Base-by-base conservation (phyloP, 2,797 vertebrate species). In the Rhodeus uyekii region DNA sequence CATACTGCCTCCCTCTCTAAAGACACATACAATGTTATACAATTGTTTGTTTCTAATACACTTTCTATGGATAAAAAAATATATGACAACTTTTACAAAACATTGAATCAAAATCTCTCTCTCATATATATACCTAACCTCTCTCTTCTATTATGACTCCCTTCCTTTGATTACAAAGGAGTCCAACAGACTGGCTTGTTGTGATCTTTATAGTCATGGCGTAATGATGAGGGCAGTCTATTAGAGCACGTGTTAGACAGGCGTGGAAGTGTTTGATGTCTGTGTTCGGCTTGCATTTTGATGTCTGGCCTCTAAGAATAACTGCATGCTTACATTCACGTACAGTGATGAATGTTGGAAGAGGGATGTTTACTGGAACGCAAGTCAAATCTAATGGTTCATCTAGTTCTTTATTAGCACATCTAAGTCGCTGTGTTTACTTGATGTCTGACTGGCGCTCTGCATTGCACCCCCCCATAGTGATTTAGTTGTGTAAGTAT, bases 301-400 rank as follows among this genome's bases (percentile, higher is more conserved):
- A 74, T 24, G 58, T 44, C 74, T 81, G 63, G 67, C 12, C 69
- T 81, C 86, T 85, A 85, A 84, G 76, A 87, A 86, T 87, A 88
- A 76, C 74, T 75, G 42, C 61, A 19, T 86, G 82, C 83, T 85
- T 85, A 83, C 61, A 42, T 84, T 84, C 44, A 44, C 24, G 32
- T 84, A 36, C 65, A 61, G 55, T 69, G 79, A 79, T 74, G 74
- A 79, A 86, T 78, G 74, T 61, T 69, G 58, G 55, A 46, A 38
- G 48, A 73, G 78, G 60, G 46, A 36, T 86, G 73, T 83, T 87
- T 85, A 78, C 87, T 80, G 80, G 60, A 75, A 34, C 73, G 81
- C 67, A 82, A 75, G 29, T 58, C 67, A 76, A 34, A 80, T 74
- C 73, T 83, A 74, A 78, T 73, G 58, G 85, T 85, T 83, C 64